Evolutionary conservation across 2,888 invertebrate species (phyloP).

Genomic region (Ochropleura leucogaster): DNA sequence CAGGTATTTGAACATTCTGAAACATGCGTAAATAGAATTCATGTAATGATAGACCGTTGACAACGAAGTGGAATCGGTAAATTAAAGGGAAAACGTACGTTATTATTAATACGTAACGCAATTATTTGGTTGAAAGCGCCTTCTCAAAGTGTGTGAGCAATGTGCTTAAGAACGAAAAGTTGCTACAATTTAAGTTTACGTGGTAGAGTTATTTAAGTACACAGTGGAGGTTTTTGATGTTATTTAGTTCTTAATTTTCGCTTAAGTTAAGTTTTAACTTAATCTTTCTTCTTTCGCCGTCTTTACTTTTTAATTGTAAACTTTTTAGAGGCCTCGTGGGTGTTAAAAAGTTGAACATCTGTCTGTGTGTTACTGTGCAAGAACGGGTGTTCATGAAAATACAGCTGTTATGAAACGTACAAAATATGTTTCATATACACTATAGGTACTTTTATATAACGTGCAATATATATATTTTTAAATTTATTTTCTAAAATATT

Average conservation of each 20-base stretch:
- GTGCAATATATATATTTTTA: too few relatives aligned
- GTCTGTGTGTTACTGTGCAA: not conserved
- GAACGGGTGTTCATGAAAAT: not conserved
- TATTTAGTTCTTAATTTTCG: not conserved
- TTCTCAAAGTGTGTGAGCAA: constrained; percentile 34
- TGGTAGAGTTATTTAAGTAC: not conserved
- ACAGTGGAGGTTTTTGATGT: not conserved
- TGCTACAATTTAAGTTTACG: not conserved
- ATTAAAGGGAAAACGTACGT: constrained; percentile 21
- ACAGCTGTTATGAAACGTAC: not conserved
- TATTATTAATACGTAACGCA: constrained; percentile 12
- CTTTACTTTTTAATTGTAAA: not conserved
- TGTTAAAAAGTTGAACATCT: not conserved
- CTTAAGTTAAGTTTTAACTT: not conserved
- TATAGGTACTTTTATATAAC: too few relatives aligned
- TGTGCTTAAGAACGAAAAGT: constrained; percentile 4
- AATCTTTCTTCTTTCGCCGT: too few relatives aligned
- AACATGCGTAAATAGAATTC: constrained; percentile 16
- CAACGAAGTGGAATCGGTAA: constrained; percentile 16
- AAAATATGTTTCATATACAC: not conserved
- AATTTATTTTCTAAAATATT: too few relatives aligned
- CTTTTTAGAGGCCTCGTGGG: not conserved
- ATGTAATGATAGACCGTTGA: constrained; percentile 29
- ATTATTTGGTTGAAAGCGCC: constrained; percentile 27
- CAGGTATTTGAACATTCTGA: constrained; percentile 19